Evolutionary conservation across 2,797 vertebrate species (phyloP), one percentile per base, ranked within the genome.

Genomic region (Pseudochaenichthys georgianus): DNA sequence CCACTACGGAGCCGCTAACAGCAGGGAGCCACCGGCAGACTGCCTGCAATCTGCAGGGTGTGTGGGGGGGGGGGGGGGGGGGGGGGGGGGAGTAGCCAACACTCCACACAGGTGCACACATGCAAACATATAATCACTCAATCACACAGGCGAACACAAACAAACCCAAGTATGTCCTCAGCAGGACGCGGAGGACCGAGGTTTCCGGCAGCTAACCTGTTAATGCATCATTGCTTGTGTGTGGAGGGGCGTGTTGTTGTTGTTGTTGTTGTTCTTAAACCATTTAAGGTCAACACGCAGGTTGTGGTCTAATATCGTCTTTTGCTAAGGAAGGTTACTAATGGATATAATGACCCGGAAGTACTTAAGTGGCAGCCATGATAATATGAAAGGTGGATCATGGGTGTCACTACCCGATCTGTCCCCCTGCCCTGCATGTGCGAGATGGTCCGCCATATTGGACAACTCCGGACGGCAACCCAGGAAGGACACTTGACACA

Each of bases 1-100:
- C 62, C 75, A 73, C 81, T 64, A 73, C n/a, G 10, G 79, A 84
- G 89, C 73, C 77, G 59, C 85, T 77, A 83, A 80, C 90, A 87
- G 90, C 86, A 79, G 91, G 91, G 66, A 80, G 78, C 73, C 69
- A 75, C 72, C 58, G 21, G 75, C 81, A 82, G 64, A 74, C 86
- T 78, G 88, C 70, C 74, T 70, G 75, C 34, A 75, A 61, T 77
- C 52, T 80, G 51, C 65, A 73, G 3, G 48, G 63, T 73, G 34
- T 34, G 72, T 23, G 3, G 23, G 23, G 23, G 3, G 3, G 23
- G 21, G 21, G 21, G 21, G 21, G 2, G 0, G 3, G 3, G 63
- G 64, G 80, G 68, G 57, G 78, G 79, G 80, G 63, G 65, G 82
- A 65, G 59, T 76, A 43, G 66, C 81, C 78, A 87, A 78, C 64